Evolutionary conservation across 1,140 invertebrate genomes (phyloP).

Genomic region (Philopotamus ludificatus): DNA sequence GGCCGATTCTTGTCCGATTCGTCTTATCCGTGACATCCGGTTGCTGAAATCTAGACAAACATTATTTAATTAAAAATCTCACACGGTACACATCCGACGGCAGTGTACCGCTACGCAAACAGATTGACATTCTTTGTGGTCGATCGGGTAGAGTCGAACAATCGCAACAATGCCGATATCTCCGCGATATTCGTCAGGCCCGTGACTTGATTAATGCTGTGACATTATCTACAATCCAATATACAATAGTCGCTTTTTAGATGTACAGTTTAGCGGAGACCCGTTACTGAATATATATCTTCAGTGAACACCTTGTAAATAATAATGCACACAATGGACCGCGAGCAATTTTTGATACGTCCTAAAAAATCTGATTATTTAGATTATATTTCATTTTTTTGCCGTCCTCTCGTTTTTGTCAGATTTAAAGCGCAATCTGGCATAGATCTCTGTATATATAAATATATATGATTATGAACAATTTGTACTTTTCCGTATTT

Average conservation of each 20-base stretch:
- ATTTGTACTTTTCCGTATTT: no score
- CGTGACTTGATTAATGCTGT: constrained; percentile 9
- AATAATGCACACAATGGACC: no score
- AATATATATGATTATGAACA: no score
- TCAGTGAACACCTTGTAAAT: background rate
- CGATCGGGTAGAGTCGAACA: background rate
- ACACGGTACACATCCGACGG: background rate
- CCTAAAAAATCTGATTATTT: background rate
- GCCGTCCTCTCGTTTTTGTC: no score
- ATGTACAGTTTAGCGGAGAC: background rate
- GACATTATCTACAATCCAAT: constrained; percentile 2
- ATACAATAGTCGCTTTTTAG: background rate
- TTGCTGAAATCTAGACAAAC: no score
- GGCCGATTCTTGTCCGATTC: no score
- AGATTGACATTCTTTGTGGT: background rate
- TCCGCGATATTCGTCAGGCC: background rate
- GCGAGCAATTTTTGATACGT: no score
- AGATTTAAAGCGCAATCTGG: no score
- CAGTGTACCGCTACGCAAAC: background rate
- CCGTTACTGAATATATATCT: background rate
- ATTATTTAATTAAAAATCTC: no score
- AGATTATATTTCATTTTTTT: no score
- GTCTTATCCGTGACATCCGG: no score
- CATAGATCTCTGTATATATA: no score
- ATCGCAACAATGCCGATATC: constrained; percentile 4